These are phyloP conservation scores for Catharus minimus DNA, from an alignment of 2,113 vertebrate species.

Conservation along the genomic window DNA sequence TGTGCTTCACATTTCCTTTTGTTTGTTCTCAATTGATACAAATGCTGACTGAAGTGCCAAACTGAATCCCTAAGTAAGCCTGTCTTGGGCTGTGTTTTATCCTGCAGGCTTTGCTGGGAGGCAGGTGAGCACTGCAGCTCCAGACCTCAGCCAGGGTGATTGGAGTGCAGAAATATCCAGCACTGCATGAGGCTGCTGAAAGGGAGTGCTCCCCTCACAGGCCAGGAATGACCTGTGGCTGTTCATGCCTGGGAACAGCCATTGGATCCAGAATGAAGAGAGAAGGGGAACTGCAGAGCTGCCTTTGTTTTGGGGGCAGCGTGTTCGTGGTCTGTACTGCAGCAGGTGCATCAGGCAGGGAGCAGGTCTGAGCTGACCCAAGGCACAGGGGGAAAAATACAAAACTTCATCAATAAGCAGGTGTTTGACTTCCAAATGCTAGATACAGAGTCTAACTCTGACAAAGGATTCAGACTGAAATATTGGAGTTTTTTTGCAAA, in stretches of 20 bases:
- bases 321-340: not conserved
- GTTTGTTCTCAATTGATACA: not conserved
- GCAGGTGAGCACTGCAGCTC: not conserved
- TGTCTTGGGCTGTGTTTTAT: not conserved
- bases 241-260: not conserved
- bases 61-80: not conserved
- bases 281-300: rapidly evolving
- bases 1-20: not conserved
- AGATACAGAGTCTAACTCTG: not conserved
- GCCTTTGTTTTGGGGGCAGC: not conserved
- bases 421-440: not conserved
- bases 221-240: not conserved
- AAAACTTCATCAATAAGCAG: not conserved
- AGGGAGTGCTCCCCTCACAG: not conserved
- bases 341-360: not conserved
- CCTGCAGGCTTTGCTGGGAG: not conserved
- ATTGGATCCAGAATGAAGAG: not conserved
- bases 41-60: not conserved
- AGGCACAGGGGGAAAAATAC: not conserved
- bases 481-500: not conserved
- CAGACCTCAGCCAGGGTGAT: not conserved
- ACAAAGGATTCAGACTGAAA: not conserved
- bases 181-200: not conserved
- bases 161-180: not conserved
- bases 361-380: not conserved